These are phyloP conservation scores for Calephelis nemesis DNA, from an alignment of 1,140 invertebrate species.

Conservation along the genomic window DNA sequence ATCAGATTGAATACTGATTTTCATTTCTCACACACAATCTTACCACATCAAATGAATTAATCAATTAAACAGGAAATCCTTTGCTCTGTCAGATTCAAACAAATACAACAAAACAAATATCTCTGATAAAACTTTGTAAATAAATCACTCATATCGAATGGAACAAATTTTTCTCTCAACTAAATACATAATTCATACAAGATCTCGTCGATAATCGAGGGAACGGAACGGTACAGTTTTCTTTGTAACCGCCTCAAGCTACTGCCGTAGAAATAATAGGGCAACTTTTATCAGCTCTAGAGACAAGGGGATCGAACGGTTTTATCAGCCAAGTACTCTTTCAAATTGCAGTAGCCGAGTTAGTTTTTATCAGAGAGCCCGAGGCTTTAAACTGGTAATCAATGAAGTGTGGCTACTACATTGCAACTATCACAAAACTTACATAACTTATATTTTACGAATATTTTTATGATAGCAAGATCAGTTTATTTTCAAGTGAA, in stretches of 20 bases:
- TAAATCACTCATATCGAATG: constrained; percentile 46
- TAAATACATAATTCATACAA: constrained; percentile 70
- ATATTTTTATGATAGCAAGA: no score
- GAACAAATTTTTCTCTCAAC: constrained; percentile 58
- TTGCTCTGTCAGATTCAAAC: constrained; percentile 9
- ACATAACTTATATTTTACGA: background rate
- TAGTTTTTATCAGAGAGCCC: constrained; percentile 56
- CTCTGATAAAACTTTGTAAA: constrained; percentile 51
- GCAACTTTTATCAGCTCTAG: constrained; percentile 57
- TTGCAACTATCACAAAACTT: background rate
- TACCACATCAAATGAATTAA: background rate
- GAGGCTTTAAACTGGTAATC: constrained; percentile 48
- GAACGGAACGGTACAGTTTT: constrained; percentile 36
- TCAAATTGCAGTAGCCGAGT: constrained; percentile 55
- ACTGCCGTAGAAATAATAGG: constrained; percentile 57
- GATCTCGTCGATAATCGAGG: constrained; percentile 58
- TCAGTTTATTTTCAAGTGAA: constrained; percentile 29
- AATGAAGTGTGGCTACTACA: constrained; percentile 49
- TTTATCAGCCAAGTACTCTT: constrained; percentile 58
- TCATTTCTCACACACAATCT: background rate
- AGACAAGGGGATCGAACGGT: constrained; percentile 50
- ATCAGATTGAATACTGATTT: no score
- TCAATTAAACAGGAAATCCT: constrained; percentile 8
- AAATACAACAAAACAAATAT: constrained; percentile 18
- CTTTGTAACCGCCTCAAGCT: constrained; percentile 45